These are phyloP conservation scores for Anodontia alba DNA, from an alignment of 2,888 invertebrate genomes.

Conservation along the genomic window DNA sequence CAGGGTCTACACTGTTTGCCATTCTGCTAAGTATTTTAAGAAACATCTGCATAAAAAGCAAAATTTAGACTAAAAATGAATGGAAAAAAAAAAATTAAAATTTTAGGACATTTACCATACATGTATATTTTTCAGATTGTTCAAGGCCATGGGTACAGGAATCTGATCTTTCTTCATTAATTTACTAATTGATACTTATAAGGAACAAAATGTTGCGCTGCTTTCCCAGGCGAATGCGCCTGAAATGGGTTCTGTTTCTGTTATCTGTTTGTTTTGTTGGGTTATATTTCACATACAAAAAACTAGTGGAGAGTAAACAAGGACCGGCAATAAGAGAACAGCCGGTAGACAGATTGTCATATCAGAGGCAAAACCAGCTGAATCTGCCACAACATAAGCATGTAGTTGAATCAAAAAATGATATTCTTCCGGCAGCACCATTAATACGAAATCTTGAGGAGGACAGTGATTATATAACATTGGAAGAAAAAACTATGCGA, in stretches of 20 bases:
- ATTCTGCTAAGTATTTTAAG: too few relatives aligned
- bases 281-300: slow-evolving; percentile 47
- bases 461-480: slow-evolving; percentile 54
- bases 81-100: too few relatives aligned
- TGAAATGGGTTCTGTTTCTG: slow-evolving; percentile 51
- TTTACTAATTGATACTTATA: too few relatives aligned
- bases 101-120: too few relatives aligned
- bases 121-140: too few relatives aligned
- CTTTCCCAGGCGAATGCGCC: slow-evolving; percentile 44
- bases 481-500: slow-evolving; percentile 46
- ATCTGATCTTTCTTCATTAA: too few relatives aligned
- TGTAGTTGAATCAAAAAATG: background rate
- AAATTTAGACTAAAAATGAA: too few relatives aligned
- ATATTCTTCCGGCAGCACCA: slow-evolving; percentile 1
- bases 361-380: slow-evolving; percentile 18
- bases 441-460: slow-evolving; percentile 41
- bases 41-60: too few relatives aligned
- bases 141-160: too few relatives aligned
- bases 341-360: slow-evolving; percentile 4
- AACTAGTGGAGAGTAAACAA: slow-evolving; percentile 38
- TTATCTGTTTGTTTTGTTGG: slow-evolving; percentile 46
- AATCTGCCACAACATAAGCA: slow-evolving; percentile 15
- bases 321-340: background rate
- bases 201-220: slow-evolving; percentile 6
- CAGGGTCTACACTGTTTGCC: too few relatives aligned